phyloP scores from a whole-genome alignment of 2,113 vertebrate species.

The Gracilinanus agilis region DNA sequence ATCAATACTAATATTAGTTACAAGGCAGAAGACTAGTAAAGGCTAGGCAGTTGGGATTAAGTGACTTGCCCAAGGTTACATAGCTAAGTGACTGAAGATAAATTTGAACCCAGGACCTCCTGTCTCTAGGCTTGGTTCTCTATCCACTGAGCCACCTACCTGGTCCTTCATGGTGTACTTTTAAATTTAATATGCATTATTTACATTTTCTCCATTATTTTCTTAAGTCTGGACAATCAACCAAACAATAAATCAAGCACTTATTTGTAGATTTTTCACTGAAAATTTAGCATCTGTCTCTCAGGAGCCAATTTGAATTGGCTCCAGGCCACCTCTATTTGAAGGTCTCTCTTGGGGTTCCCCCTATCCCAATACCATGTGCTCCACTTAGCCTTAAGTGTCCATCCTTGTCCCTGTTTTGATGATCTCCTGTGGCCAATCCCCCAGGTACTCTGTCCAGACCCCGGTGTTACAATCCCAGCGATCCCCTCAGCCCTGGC shows the following conservation, averaged over 20 bases:
- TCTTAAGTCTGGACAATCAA: not conserved
- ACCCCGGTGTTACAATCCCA: slow-evolving; percentile 52
- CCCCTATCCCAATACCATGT: not conserved
- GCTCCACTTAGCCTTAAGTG: not conserved
- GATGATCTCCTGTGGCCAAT: not conserved
- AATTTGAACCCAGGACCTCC: too few species aligned
- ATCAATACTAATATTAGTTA: too few species aligned
- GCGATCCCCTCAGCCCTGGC: not conserved
- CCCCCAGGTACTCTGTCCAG: not conserved
- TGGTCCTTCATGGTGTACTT: too few species aligned
- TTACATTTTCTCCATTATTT: not conserved
- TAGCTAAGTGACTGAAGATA: too few species aligned
- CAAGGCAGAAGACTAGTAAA: too few species aligned
- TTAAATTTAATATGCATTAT: not conserved
- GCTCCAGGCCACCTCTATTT: not conserved
- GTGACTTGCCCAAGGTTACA: too few species aligned
- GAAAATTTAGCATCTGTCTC: not conserved
- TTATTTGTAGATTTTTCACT: not conserved
- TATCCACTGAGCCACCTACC: too few species aligned
- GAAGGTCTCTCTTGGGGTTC: not conserved
- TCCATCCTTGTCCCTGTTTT: not conserved
- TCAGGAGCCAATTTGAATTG: not conserved
- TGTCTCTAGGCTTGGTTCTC: too few species aligned
- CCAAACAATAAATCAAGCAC: not conserved
- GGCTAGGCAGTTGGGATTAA: too few species aligned